Base-by-base conservation (phyloP, 2,888 invertebrate genomes). In the Papilio elwesi region DNA sequence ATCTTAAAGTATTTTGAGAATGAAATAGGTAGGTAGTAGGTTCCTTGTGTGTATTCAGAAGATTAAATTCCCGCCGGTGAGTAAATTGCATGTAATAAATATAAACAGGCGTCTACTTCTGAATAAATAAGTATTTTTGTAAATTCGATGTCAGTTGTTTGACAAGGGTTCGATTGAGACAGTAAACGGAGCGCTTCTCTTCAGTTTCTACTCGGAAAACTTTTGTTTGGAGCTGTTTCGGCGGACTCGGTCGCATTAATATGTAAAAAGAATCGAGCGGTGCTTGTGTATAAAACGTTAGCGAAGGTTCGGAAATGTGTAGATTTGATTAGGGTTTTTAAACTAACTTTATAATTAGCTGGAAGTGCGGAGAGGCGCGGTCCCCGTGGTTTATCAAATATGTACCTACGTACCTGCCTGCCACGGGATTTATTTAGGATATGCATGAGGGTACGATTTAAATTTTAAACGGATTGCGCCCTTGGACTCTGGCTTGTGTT, bases 391-490 rank as follows among this genome's bases (percentile, higher is more conserved):
- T 92, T 92, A 93, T 93, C 92, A 93, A 93, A 93, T 93, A 93
- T 93, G 93, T 93, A 93, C 90, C 88, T 90, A 86, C 87, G 87
- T 88, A 86, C 86, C 89, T 89, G 84, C 87, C 88, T 85, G 86
- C 87, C 70, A 73, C 80, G 87, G 91, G 93, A 93, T 93, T 93
- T 93, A 92, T 93, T 93, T 93, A 92, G 93, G 92, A 90, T 93
- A 93, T 93, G 93, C 92, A 93, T 93, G 93, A 93, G 92, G 92
- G 91, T 92, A 87, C 88, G 87, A 90, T 93, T 93, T 92, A 93
- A 93, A 93, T 93, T 93, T 93, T 93, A 92, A 93, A 93, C 91
- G 93, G 92, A 93, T 92, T 92, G 91, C 87, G 90, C 91, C 93
- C 92, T 93, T 92, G 91, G 91, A 90, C 91, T 90, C 87, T 82